Percentiles rank a stretch among this genome's conserved stretches.
Evolutionary conservation across 2,888 invertebrate species (phyloP).

Genomic region (Tenthredo distinguenda): DNA sequence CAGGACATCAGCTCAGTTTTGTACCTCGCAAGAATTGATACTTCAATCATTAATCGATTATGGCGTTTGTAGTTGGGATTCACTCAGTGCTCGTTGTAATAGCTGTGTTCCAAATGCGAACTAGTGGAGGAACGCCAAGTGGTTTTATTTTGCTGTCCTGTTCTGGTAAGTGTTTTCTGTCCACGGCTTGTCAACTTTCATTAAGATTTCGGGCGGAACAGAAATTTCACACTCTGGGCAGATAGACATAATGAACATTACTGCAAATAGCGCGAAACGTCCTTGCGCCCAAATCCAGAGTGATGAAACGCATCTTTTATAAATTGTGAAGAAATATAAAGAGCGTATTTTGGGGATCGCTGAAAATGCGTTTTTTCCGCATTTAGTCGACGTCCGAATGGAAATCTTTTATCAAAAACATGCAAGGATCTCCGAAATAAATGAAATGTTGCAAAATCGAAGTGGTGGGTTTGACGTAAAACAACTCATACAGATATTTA

Average conservation of each 20-base stretch:
- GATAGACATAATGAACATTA: background rate
- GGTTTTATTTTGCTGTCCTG: background rate
- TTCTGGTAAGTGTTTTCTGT: background rate
- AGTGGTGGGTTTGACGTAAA: no score
- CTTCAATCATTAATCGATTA: background rate
- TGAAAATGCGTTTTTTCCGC: no score
- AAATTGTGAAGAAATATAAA: no score
- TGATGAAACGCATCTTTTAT: no score
- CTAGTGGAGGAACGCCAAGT: background rate
- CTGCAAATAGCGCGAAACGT: no score
- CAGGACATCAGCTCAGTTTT: background rate
- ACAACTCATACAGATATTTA: background rate
- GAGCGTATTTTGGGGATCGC: no score
- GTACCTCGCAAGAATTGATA: background rate
- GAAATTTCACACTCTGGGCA: background rate
- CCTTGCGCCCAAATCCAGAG: no score
- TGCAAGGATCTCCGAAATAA: no score
- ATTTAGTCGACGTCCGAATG: no score
- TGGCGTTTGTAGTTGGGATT: background rate
- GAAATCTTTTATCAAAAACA: no score
- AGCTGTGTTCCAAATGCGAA: background rate
- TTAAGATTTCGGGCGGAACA: background rate
- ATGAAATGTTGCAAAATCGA: no score
- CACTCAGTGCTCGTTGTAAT: background rate
- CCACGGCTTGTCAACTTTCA: background rate